A percentile compares a stretch with the other conserved stretches of the same genome.
Evolutionary conservation across 2,797 vertebrate genomes (phyloP).

Genomic region (Acanthurus tractus): DNA sequence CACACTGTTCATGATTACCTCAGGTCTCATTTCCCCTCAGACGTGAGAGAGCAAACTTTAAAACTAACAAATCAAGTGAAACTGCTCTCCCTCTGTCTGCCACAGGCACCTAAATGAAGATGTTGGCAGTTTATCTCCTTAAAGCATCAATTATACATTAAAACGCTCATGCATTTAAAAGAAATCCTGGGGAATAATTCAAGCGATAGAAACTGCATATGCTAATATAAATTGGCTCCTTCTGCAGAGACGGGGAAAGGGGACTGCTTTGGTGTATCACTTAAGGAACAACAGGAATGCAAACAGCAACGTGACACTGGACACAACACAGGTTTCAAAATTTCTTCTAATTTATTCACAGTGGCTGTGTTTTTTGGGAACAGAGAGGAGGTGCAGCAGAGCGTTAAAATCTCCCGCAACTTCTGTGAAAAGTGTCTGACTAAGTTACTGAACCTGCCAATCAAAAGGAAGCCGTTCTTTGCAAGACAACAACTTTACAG

Average conservation of each 20-base stretch:
- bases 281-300: conserved; percentile 37
- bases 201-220: conserved; percentile 44
- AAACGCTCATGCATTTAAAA: conserved; percentile 55
- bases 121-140: conserved; percentile 74
- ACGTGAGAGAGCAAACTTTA: conserved; percentile 60
- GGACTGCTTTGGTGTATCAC: conserved; percentile 27
- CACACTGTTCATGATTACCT: conserved; percentile 53
- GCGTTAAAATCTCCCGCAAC: conserved; percentile 16
- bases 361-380: conserved; percentile 8
- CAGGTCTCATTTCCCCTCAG: conserved; percentile 46
- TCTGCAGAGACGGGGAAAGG: conserved; percentile 45
- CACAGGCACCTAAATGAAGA: conserved; percentile 67
- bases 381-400: conserved; percentile 10
- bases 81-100: conserved; percentile 56
- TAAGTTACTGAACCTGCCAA: conserved; percentile 17
- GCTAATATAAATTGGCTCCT: conserved; percentile 50
- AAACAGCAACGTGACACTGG: conserved; percentile 16
- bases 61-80: conserved; percentile 76
- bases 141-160: conserved; percentile 75
- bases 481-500: background rate
- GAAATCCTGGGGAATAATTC: conserved; percentile 57
- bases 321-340: conserved; percentile 43
- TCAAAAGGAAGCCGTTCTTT: conserved; percentile 16
- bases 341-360: conserved; percentile 34
- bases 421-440: conserved; percentile 23